phyloP scores from a whole-genome alignment of 1,140 invertebrate species.

The Rhynchophorus ferrugineus region DNA sequence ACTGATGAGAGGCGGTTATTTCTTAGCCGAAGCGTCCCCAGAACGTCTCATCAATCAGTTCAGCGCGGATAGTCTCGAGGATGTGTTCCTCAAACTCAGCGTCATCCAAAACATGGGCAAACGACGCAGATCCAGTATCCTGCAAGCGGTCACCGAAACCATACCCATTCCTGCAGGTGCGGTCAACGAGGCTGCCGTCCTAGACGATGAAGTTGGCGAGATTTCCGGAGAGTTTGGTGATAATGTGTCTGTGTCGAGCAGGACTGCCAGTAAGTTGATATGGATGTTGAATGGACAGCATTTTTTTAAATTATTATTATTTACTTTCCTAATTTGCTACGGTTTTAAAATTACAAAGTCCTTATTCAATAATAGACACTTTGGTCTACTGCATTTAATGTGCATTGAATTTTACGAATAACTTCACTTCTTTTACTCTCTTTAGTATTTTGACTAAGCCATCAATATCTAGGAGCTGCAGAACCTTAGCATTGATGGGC shows the following conservation, averaged over 20 bases:
- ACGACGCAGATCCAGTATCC: conserved; percentile 64
- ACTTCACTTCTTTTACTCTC: too few relatives aligned
- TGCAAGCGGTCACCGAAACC: conserved; percentile 61
- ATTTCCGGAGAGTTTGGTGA: conserved; percentile 82
- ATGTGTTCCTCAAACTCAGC: conserved; percentile 88
- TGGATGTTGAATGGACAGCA: not conserved
- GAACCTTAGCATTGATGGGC: too few relatives aligned
- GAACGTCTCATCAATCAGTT: conserved; percentile 69
- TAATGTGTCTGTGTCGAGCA: conserved; percentile 67
- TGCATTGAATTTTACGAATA: too few relatives aligned
- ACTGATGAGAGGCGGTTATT: conserved; percentile 82
- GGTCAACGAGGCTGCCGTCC: conserved; percentile 49
- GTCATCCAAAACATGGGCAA: conserved; percentile 73
- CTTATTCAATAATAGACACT: too few relatives aligned
- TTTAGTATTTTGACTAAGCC: too few relatives aligned
- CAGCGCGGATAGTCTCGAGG: conserved; percentile 73
- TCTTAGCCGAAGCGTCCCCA: conserved; percentile 87
- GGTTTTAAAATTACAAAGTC: too few relatives aligned
- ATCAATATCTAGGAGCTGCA: too few relatives aligned
- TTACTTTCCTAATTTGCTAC: too few relatives aligned
- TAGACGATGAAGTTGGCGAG: conserved; percentile 59
- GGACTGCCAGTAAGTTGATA: conserved; percentile 42
- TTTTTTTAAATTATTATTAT: too few relatives aligned
- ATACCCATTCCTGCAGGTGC: conserved; percentile 49
- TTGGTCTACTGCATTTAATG: too few relatives aligned